These are phyloP conservation scores for Popillia japonica DNA, from an alignment of 1,140 invertebrate genomes.

Conservation along the genomic window DNA sequence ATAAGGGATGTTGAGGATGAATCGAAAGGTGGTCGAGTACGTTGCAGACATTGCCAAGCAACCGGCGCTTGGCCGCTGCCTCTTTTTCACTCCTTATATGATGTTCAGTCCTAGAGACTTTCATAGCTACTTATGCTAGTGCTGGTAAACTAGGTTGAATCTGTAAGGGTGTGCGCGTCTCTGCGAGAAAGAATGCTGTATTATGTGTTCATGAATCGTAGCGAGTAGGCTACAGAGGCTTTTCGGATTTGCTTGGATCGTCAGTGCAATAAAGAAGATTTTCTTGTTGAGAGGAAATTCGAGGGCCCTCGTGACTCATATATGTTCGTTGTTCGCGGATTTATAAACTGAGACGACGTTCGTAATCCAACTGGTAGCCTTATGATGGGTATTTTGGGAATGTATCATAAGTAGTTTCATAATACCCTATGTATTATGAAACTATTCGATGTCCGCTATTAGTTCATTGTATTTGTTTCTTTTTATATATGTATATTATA, in stretches of 20 bases:
- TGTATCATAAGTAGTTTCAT: neutral
- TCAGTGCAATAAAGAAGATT: constrained; percentile 60
- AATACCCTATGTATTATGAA: neutral
- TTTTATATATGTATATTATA: too few relatives aligned
- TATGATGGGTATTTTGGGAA: neutral
- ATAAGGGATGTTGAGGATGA: constrained; percentile 14
- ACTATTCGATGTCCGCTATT: too few relatives aligned
- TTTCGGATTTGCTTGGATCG: constrained; percentile 59
- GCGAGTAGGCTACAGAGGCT: constrained; percentile 43
- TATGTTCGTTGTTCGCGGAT: constrained; percentile 55
- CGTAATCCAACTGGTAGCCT: constrained; percentile 9
- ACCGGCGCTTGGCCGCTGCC: constrained; percentile 41
- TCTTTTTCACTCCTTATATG: neutral
- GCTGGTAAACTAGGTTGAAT: neutral
- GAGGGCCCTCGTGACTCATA: constrained; percentile 55
- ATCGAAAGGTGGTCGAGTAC: neutral
- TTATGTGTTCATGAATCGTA: constrained; percentile 45
- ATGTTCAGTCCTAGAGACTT: neutral
- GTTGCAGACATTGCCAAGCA: constrained; percentile 54
- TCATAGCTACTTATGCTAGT: neutral
- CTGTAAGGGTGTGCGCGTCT: neutral
- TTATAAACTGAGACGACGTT: constrained; percentile 50
- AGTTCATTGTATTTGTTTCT: too few relatives aligned
- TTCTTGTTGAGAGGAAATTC: constrained; percentile 59
- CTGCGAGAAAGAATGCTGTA: neutral